Percentiles rank a stretch among this genome's conserved stretches.
Conservation (phyloP, 1,140 invertebrate species). For the Calliopsis andreniformis region DNA sequence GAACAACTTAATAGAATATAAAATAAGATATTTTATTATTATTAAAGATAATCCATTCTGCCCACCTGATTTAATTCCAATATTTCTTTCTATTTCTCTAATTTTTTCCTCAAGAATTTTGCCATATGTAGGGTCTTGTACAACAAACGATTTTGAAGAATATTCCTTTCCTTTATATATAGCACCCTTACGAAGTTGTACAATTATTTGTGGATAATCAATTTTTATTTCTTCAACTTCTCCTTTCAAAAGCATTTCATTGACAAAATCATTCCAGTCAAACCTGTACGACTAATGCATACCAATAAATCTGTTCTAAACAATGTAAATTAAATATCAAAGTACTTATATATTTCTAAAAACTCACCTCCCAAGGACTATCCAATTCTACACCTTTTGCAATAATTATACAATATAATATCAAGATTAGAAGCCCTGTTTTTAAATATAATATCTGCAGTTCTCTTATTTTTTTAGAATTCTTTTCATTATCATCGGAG, state of each 20-base stretch:
- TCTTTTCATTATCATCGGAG: constrained; percentile 43
- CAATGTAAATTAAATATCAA: background rate
- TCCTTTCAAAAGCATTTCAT: constrained; percentile 95
- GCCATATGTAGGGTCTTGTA: constrained; percentile 87
- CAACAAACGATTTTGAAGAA: constrained; percentile 19
- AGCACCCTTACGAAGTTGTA: constrained; percentile 92
- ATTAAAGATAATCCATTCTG: background rate
- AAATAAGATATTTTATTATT: background rate
- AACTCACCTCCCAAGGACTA: constrained; percentile 22
- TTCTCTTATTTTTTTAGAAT: constrained; percentile 43
- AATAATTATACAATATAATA: background rate
- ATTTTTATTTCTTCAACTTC: constrained; percentile 95
- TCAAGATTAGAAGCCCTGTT: background rate
- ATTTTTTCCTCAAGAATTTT: constrained; percentile 91
- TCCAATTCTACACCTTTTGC: background rate
- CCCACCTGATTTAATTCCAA: constrained; percentile 89
- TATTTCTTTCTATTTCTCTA: constrained; percentile 88
- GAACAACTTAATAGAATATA: background rate
- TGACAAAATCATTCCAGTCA: constrained; percentile 97
- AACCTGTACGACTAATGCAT: constrained; percentile 69
- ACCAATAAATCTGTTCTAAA: background rate
- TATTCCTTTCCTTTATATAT: constrained; percentile 90
- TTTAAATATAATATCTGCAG: constrained; percentile 35
- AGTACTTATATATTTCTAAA: background rate
- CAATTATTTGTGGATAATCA: constrained; percentile 91